Conservation (phyloP, 1,140 invertebrate genomes). For the Drosophila kanapiae region DNA sequence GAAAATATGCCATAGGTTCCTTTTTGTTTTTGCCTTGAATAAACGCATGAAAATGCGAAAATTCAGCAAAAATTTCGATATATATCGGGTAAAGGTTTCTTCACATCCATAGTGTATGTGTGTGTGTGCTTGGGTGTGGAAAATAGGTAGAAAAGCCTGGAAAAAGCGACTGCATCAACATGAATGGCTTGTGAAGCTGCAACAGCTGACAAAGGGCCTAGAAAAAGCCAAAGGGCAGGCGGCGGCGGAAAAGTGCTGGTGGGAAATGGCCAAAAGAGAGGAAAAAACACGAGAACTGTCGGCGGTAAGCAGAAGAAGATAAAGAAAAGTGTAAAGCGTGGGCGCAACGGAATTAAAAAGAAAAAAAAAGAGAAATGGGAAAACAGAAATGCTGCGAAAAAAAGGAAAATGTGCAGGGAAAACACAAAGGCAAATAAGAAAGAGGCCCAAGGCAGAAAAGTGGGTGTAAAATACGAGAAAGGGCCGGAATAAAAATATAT, state of each 20-base stretch:
- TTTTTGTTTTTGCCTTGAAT: conserved; percentile 45
- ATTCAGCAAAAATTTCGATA: background rate
- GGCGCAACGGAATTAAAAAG: background rate
- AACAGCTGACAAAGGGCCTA: conserved; percentile 20
- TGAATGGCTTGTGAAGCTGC: conserved; percentile 2
- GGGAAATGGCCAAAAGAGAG: conserved; percentile 6
- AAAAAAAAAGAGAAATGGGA: background rate
- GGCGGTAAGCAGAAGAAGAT: background rate
- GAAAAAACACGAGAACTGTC: background rate
- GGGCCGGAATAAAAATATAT: background rate
- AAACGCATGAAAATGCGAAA: conserved; percentile 28
- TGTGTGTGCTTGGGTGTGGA: background rate
- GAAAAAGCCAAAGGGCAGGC: conserved; percentile 11
- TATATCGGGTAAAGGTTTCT: conserved; percentile 5
- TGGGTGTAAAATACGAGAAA: background rate
- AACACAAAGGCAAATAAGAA: background rate
- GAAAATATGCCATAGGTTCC: background rate
- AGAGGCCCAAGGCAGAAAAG: background rate
- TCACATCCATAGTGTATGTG: background rate
- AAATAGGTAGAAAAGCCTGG: conserved; percentile 8
- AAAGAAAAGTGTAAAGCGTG: conserved; percentile 5
- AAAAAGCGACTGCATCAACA: conserved; percentile 15
- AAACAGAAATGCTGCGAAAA: background rate
- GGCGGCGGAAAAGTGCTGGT: background rate
- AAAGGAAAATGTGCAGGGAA: background rate